Conservation (phyloP, 2,113 vertebrate species). For the Setophaga coronata region DNA sequence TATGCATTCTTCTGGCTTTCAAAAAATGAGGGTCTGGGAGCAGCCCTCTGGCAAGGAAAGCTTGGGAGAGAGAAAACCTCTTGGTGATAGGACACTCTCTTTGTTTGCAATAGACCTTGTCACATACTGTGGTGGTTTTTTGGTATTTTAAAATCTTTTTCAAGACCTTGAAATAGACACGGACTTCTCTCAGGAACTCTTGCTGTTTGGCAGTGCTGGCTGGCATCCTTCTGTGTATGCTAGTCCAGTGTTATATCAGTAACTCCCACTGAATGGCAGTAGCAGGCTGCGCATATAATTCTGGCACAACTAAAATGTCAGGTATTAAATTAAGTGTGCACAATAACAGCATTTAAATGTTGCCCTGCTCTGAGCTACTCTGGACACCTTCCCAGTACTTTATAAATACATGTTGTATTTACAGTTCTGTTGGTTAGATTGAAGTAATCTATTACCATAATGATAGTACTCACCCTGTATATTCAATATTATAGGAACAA, state of each 20-base stretch:
- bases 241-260: background rate
- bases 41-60: background rate
- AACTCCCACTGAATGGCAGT: constrained; percentile 52
- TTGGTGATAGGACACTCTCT: background rate
- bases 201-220: background rate
- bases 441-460: background rate
- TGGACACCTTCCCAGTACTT: background rate
- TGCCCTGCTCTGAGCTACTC: background rate
- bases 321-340: background rate
- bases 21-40: background rate
- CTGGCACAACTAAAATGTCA: background rate
- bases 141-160: accelerated
- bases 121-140: accelerated
- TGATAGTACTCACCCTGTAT: background rate
- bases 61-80: background rate
- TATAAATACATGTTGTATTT: background rate
- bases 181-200: background rate
- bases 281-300: background rate
- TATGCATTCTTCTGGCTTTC: background rate
- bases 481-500: background rate
- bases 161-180: background rate
- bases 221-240: background rate
- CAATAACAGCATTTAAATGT: background rate
- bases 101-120: background rate
- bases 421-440: background rate